Evolutionary conservation across 2,888 invertebrate genomes (phyloP), one percentile per base, ranked within the genome.

Genomic region (Chouioia cunea): DNA sequence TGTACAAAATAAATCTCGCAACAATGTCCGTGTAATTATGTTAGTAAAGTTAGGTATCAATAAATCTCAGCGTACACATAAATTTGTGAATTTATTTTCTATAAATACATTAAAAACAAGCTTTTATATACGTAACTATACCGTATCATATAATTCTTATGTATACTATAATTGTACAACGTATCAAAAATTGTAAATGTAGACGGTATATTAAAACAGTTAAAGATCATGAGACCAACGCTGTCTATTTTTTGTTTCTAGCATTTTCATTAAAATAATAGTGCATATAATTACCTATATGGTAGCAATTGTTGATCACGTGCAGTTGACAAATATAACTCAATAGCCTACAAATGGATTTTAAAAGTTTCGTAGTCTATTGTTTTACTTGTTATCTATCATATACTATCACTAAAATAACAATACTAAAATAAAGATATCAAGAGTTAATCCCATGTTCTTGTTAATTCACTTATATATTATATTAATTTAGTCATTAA

Each of bases 61-160:
- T 6, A 36, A 2, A 36, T 36, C 2, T 36, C 10, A 36, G 10
- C 10, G 12, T 12, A 10, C 10, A 6, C 36, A 36, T 58, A 23
- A 58, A 64, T n/a, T 65, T 50, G 36, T 63, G 48, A 69, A 63
- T 72, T 64, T 63, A 70, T 68, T 62, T 60, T 53, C n/a, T 64
- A 67, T 56, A 71, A 68, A 71, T 67, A 71, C 54, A 64, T 60
- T 62, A 54, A 59, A 64, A 71, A 66, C 44, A 71, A 50, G 8
- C 60, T 64, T 58, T 69, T 56, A n/a, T 27, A 71, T n/a, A 63
- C 46, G 20, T 57, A 64, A 59, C 54, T 48, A 46, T 59, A 58
- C 58, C 56, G 36, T 57, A 57, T 70, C 50, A 60, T 47, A 59
- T 48, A 58, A 52, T 63, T 60, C 44, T 62, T 46, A 57, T 46